Conservation (phyloP, 2,888 invertebrate species). For the Dione juno region DNA sequence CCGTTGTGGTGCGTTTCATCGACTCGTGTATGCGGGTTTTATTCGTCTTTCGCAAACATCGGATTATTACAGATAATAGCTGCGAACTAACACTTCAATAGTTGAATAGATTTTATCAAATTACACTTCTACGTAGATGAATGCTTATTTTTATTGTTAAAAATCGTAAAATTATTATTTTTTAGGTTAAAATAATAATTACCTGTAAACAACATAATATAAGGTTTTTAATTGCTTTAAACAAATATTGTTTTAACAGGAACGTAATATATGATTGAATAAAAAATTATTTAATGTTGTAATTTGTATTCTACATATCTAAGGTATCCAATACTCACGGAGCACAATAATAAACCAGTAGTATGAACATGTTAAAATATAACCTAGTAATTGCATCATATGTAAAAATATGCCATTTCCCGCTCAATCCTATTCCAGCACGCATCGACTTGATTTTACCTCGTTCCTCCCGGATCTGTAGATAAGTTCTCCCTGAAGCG, state of each 20-base stretch:
- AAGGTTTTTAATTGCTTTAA: no score
- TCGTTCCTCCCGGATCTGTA: slow-evolving; percentile 65
- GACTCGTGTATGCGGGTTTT: slow-evolving; percentile 47
- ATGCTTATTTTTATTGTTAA: no score
- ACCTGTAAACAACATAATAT: no score
- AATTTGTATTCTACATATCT: no score
- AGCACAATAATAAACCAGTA: no score
- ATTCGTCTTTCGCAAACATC: slow-evolving; percentile 41
- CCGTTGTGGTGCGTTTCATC: slow-evolving; percentile 56
- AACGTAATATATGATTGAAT: no score
- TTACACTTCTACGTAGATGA: no score
- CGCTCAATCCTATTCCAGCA: slow-evolving; percentile 50
- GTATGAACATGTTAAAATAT: not conserved
- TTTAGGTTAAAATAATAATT: no score
- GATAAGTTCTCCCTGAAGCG: slow-evolving; percentile 80
- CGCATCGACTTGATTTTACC: slow-evolving; percentile 78
- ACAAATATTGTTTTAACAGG: no score
- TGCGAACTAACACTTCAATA: not conserved
- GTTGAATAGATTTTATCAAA: not conserved
- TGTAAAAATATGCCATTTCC: slow-evolving; percentile 25
- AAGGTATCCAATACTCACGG: no score
- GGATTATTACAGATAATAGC: slow-evolving; percentile 33
- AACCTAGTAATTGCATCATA: slow-evolving; percentile 1
- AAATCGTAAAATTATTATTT: no score
- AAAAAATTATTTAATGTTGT: no score